These are phyloP conservation scores for Heteronetta atricapilla DNA, from an alignment of 2,113 vertebrate genomes.

Conservation along the genomic window DNA sequence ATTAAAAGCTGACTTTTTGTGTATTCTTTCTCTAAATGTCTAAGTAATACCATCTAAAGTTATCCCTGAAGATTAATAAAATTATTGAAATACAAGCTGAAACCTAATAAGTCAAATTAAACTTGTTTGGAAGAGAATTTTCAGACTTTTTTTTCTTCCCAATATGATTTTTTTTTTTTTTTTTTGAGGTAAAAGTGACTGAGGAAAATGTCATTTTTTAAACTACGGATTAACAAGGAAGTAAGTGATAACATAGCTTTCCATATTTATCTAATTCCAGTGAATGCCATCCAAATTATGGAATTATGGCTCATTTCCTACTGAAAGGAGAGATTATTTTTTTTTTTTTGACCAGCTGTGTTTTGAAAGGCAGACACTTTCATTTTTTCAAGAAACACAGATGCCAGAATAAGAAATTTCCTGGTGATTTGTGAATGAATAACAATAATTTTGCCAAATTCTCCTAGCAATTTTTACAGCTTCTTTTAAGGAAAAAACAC, in stretches of 20 bases:
- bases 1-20: neutral
- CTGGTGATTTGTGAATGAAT: constrained; percentile 31
- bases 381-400: neutral
- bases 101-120: neutral
- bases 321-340: constrained; percentile 8
- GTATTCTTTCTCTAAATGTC: neutral
- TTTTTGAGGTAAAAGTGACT: neutral
- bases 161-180: neutral
- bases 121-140: neutral
- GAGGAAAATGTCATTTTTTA: neutral
- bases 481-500: neutral
- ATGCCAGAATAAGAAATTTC: constrained; percentile 21
- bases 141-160: neutral
- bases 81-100: neutral
- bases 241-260: neutral
- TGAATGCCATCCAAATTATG: constrained; percentile 19
- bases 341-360: neutral
- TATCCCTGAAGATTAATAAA: neutral
- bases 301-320: constrained; percentile 33
- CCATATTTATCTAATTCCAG: constrained; percentile 33
- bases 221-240: neutral
- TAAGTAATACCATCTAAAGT: neutral
- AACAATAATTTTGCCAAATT: neutral
- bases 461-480: neutral
- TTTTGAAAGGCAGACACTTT: neutral